Conservation (phyloP, 2,888 invertebrate genomes). For the Cynaeus angustus region DNA sequence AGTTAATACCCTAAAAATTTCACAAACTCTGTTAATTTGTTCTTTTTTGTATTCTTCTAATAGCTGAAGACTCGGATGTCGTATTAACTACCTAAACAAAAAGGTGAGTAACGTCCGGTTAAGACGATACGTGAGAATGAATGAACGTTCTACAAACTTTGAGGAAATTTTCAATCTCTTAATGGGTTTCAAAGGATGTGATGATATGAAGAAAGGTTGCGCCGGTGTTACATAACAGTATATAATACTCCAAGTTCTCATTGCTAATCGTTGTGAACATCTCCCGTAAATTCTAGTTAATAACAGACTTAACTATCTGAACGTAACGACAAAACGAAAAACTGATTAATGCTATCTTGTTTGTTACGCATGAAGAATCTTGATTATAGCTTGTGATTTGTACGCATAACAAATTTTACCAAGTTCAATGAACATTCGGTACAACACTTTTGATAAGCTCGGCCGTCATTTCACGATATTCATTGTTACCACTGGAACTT, state of each 20-base stretch:
- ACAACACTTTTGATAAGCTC: too few species aligned
- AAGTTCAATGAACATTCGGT: conserved; percentile 1
- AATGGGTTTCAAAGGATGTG: neutral
- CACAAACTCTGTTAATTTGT: too few species aligned
- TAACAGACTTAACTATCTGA: neutral
- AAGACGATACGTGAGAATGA: neutral
- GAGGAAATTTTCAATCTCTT: neutral
- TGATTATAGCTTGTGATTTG: conserved; percentile 1
- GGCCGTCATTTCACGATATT: too few species aligned
- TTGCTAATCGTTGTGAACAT: neutral
- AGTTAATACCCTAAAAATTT: too few species aligned
- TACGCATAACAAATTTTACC: neutral
- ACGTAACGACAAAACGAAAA: neutral
- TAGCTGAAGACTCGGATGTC: neutral
- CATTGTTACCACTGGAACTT: too few species aligned
- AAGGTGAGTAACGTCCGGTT: neutral
- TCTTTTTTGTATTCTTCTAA: too few species aligned
- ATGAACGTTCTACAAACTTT: neutral
- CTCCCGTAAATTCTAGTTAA: neutral
- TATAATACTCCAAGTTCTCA: neutral
- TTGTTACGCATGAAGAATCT: neutral
- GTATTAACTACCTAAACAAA: neutral
- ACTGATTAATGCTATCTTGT: neutral
- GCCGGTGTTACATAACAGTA: neutral
- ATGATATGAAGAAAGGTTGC: neutral